Evolutionary conservation across 2,797 vertebrate genomes (phyloP).

Genomic region (Nothura maculosa): DNA sequence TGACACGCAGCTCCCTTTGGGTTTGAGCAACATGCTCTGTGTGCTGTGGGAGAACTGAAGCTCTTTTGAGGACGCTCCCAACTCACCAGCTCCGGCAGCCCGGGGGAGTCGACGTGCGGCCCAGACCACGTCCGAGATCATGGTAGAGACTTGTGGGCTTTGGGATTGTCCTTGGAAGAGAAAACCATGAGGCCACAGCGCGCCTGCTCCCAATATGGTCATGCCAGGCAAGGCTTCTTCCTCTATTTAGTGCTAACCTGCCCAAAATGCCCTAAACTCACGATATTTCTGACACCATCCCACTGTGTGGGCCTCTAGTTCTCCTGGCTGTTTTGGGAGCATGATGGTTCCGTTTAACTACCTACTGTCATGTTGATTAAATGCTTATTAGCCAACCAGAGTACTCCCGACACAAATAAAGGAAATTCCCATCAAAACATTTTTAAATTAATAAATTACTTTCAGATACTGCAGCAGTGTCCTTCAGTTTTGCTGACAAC

Average conservation of each 20-base stretch:
- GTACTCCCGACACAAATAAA: slow-evolving; percentile 48
- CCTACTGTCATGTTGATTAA: background rate
- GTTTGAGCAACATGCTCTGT: background rate
- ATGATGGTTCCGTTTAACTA: background rate
- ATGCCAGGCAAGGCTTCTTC: background rate
- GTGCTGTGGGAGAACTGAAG: background rate
- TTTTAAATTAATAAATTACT: slow-evolving; percentile 83
- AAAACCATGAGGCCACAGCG: slow-evolving; percentile 10
- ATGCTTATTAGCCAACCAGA: slow-evolving; percentile 68
- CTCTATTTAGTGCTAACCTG: background rate
- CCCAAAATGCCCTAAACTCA: background rate
- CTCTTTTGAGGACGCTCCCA: background rate
- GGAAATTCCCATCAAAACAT: slow-evolving; percentile 15
- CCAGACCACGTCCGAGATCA: no score
- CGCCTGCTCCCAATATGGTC: background rate
- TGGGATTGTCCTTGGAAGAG: background rate
- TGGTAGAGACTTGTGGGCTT: background rate
- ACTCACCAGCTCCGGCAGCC: background rate
- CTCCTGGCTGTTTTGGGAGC: background rate
- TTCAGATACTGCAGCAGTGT: slow-evolving; percentile 70
- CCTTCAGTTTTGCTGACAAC: slow-evolving; percentile 65
- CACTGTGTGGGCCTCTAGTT: background rate
- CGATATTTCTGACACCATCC: background rate
- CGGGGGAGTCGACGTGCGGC: no score
- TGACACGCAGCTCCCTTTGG: background rate